Percentiles rank a stretch among this genome's conserved stretches.
Evolutionary conservation across 2,113 vertebrate species (phyloP).

Genomic region (Mustela lutreola): DNA sequence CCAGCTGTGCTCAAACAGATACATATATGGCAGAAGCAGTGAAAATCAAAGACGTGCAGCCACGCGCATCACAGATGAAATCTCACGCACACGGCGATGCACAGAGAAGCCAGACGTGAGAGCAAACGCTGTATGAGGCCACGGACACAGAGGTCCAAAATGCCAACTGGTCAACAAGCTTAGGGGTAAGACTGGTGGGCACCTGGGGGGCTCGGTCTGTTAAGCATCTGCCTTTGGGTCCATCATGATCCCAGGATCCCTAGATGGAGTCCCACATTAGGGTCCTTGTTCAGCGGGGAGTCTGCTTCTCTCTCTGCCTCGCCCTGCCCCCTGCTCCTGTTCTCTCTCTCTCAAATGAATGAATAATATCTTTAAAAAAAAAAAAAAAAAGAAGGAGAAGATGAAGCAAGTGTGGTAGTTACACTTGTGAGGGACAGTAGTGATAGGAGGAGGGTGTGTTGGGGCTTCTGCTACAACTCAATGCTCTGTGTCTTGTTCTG

Average conservation of each 20-base stretch:
- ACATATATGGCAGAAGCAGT: background rate
- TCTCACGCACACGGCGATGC: background rate
- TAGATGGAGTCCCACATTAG: background rate
- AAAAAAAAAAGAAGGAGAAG: background rate
- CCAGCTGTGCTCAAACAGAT: background rate
- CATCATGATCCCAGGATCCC: background rate
- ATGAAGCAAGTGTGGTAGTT: background rate
- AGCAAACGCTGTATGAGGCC: background rate
- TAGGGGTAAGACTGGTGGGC: background rate
- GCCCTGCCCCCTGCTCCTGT: background rate
- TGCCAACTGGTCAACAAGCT: background rate
- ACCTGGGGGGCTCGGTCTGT: background rate
- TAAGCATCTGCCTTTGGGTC: background rate
- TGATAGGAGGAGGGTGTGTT: background rate
- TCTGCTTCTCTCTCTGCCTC: background rate
- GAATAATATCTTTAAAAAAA: background rate
- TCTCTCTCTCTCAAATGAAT: background rate
- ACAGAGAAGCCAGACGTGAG: background rate
- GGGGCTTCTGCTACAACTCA: background rate
- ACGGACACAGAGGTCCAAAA: background rate
- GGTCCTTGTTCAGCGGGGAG: background rate
- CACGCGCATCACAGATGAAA: background rate
- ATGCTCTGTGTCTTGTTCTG: background rate
- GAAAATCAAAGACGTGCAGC: background rate
- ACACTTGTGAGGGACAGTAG: background rate